Percentiles rank a stretch among this genome's conserved stretches.
These are phyloP conservation scores for Rhamphomyia laevipes DNA, from an alignment of 2,888 invertebrate genomes.

Conservation along the genomic window DNA sequence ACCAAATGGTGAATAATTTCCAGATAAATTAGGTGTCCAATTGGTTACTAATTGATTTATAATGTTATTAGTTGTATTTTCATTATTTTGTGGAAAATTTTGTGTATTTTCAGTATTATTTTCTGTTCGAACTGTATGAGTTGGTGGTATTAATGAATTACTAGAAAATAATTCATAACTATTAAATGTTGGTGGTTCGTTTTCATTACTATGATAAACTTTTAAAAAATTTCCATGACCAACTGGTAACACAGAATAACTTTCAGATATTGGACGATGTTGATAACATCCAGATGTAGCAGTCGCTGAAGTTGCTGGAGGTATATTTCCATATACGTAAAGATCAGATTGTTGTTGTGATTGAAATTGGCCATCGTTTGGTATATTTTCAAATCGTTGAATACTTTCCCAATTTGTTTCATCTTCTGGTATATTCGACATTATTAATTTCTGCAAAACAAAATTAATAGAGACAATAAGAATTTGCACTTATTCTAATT, in stretches of 20 bases:
- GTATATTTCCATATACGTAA: too few relatives aligned
- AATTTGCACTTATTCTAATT: too few relatives aligned
- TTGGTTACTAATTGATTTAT: constrained; percentile 34
- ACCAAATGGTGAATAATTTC: constrained; percentile 30
- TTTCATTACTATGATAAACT: constrained; percentile 32
- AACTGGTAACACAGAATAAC: constrained; percentile 33
- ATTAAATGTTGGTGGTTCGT: constrained; percentile 21
- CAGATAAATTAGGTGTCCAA: constrained; percentile 34
- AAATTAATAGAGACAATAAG: too few relatives aligned
- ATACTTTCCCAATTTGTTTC: background rate
- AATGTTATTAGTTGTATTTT: constrained; percentile 27
- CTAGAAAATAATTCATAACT: constrained; percentile 35
- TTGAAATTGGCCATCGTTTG: background rate
- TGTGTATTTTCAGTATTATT: constrained; percentile 8
- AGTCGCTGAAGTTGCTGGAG: constrained; percentile 3
- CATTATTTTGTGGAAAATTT: constrained; percentile 2
- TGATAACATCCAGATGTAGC: constrained; percentile 3
- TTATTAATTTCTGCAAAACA: background rate
- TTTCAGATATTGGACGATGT: constrained; percentile 21
- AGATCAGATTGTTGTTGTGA: constrained; percentile 2
- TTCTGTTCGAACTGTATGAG: constrained; percentile 15
- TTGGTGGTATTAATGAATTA: constrained; percentile 26
- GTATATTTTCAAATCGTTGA: background rate
- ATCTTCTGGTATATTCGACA: background rate
- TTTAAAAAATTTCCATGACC: constrained; percentile 36